These are phyloP conservation scores for Lottia scabra DNA, from an alignment of 2,888 invertebrate species.

Conservation along the genomic window DNA sequence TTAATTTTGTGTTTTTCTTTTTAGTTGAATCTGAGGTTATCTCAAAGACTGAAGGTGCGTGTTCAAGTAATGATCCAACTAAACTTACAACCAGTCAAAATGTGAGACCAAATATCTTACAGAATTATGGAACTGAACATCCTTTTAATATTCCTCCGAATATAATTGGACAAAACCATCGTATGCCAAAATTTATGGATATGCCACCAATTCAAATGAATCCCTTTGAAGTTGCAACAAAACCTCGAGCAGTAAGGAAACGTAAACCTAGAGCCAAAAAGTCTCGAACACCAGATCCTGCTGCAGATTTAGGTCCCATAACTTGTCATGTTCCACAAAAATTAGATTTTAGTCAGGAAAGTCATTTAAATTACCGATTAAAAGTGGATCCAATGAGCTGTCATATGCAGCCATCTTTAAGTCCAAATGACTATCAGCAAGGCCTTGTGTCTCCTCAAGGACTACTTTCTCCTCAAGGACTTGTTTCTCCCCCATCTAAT, in stretches of 20 bases:
- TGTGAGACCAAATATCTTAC: too few relatives aligned
- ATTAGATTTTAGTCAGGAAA: conserved; percentile 33
- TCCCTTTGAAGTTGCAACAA: conserved; percentile 6
- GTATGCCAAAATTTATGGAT: neutral
- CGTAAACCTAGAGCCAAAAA: conserved; percentile 10
- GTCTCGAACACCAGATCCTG: conserved; percentile 26
- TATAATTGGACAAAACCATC: conserved; percentile 8
- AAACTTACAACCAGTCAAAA: too few relatives aligned
- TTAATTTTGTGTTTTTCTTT: too few relatives aligned
- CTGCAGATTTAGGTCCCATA: conserved; percentile 33
- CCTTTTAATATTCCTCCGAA: neutral
- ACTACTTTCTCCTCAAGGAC: neutral
- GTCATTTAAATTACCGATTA: conserved; percentile 7
- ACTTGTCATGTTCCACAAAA: conserved; percentile 35
- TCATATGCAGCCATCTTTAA: conserved; percentile 5
- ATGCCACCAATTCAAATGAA: conserved; percentile 6
- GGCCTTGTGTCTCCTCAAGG: conserved; percentile 11
- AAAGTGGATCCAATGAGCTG: conserved; percentile 10
- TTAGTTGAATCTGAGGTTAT: too few relatives aligned
- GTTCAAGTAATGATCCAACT: too few relatives aligned
- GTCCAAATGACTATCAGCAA: conserved; percentile 10
- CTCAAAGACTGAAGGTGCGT: too few relatives aligned
- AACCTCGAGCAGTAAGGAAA: neutral
- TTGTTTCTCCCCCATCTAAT: neutral
- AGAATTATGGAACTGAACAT: too few relatives aligned